Evolutionary conservation across 2,113 vertebrate species (phyloP).

Genomic region (Marcusenius ussheri): DNA sequence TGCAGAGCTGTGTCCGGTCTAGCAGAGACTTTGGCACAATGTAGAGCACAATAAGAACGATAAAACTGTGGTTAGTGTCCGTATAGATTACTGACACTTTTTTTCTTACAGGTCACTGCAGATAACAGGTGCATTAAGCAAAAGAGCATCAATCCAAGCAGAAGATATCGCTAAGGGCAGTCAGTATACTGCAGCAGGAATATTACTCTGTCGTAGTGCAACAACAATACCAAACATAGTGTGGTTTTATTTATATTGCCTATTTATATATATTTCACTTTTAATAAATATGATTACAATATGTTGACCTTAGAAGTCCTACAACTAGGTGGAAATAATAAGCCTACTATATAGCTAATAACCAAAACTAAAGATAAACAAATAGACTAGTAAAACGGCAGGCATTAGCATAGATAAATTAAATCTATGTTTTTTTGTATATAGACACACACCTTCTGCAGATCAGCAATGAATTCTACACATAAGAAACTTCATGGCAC

Average conservation of each 20-base stretch:
- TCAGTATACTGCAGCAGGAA: neutral
- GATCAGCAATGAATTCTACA: neutral
- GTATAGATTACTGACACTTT: neutral
- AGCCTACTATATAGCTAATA: neutral
- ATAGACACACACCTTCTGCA: neutral
- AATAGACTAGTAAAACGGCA: neutral
- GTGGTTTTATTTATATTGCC: neutral
- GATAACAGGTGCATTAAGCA: neutral
- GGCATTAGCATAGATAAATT: neutral
- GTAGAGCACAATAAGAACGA: neutral
- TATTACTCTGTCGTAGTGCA: neutral
- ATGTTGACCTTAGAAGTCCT: neutral
- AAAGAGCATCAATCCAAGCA: neutral
- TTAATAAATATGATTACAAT: neutral
- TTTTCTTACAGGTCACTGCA: neutral
- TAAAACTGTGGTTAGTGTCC: neutral
- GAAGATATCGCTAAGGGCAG: neutral
- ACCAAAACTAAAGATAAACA: neutral
- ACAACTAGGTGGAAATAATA: neutral
- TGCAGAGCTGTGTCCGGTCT: neutral
- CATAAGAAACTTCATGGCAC: neutral
- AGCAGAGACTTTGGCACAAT: neutral
- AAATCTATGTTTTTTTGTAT: neutral
- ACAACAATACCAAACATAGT: neutral
- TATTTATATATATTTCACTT: neutral